Evolutionary conservation across 2,113 vertebrate species (phyloP).

Genomic region (Python bivittatus): DNA sequence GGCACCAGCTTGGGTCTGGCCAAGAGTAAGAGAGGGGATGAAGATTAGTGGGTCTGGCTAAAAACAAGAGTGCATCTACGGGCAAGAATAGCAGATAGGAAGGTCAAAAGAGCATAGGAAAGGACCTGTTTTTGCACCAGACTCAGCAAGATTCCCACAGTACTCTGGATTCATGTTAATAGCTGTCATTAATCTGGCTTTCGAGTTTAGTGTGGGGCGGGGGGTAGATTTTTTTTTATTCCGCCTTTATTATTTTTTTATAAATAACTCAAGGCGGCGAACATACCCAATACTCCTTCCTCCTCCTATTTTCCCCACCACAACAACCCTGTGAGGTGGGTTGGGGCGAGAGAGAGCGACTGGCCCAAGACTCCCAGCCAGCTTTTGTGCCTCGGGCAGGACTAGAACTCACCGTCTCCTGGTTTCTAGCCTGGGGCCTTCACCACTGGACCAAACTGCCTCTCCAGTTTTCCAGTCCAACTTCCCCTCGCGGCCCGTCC

Average conservation of each 20-base stretch:
- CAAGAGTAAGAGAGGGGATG: neutral
- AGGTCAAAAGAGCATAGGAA: neutral
- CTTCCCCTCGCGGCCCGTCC: neutral
- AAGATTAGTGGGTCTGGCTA: neutral
- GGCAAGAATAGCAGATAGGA: neutral
- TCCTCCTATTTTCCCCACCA: too few relatives aligned
- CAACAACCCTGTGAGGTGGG: too few relatives aligned
- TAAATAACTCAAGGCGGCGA: too few relatives aligned
- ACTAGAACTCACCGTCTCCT: too few relatives aligned
- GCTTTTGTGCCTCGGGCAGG: too few relatives aligned
- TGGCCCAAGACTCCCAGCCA: too few relatives aligned
- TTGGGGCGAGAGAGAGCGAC: too few relatives aligned
- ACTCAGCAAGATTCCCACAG: neutral
- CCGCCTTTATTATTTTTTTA: too few relatives aligned
- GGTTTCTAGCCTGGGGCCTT: too few relatives aligned
- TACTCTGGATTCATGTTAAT: neutral
- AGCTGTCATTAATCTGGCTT: neutral
- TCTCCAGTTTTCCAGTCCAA: neutral
- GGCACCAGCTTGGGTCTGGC: neutral
- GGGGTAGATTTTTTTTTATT: too few relatives aligned
- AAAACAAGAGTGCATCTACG: neutral
- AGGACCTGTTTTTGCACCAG: neutral
- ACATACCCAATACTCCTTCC: too few relatives aligned
- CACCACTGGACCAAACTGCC: too few relatives aligned
- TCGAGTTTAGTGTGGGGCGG: neutral